phyloP scores from a whole-genome alignment of 2,888 invertebrate genomes.

The Drosophila nr. perissopoda region DNA sequence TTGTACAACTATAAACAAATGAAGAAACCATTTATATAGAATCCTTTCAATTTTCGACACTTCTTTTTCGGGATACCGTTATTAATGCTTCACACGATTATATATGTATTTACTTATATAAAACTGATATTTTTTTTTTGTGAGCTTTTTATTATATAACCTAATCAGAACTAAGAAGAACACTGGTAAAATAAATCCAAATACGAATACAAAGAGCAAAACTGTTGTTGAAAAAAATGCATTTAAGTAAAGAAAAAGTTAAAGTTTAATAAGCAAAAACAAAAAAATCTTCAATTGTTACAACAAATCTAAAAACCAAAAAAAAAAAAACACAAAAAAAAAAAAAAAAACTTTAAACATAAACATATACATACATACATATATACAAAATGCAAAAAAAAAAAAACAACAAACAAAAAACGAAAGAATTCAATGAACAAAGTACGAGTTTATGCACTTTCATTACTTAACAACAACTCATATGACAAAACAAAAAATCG shows the following conservation, averaged over 20 bases:
- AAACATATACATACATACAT: conserved; percentile 42
- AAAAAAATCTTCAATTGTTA: conserved; percentile 51
- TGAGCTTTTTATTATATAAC: conserved; percentile 53
- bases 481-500: conserved; percentile 38
- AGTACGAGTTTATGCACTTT: conserved; percentile 60
- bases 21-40: conserved; percentile 34
- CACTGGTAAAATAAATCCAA: conserved; percentile 19
- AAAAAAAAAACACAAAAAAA: conserved; percentile 30
- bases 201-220: conserved; percentile 42
- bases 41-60: conserved; percentile 47
- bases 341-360: conserved; percentile 48
- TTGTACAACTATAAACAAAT: conserved; percentile 28
- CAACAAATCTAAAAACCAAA: conserved; percentile 19
- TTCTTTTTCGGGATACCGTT: conserved; percentile 40
- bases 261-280: conserved; percentile 44
- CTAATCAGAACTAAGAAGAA: conserved; percentile 32
- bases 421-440: conserved; percentile 17
- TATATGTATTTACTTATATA: conserved; percentile 29
- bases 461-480: conserved; percentile 60
- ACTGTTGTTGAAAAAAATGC: conserved; percentile 69
- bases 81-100: conserved; percentile 46
- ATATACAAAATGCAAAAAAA: conserved; percentile 29
- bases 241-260: conserved; percentile 59
- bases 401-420: conserved; percentile 18
- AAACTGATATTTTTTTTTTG: conserved; percentile 51